These are phyloP conservation scores for Amphimallon solstitiale DNA, from an alignment of 2,888 invertebrate species.

Conservation along the genomic window DNA sequence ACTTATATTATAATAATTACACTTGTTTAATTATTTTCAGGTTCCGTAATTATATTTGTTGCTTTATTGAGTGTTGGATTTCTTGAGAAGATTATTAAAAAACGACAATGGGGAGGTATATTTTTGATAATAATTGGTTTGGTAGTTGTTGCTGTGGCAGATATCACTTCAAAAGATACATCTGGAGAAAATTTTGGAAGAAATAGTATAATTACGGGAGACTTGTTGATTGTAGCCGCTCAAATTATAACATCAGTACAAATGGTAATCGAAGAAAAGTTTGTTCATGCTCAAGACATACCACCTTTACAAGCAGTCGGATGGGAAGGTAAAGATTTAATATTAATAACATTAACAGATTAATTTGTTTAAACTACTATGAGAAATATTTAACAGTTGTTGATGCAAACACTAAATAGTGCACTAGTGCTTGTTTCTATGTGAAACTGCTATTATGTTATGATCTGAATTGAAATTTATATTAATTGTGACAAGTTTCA, in stretches of 20 bases:
- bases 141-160: slow-evolving; percentile 77
- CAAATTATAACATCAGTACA: slow-evolving; percentile 88
- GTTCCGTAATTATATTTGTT: slow-evolving; percentile 89
- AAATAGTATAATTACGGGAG: slow-evolving; percentile 85
- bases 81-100: slow-evolving; percentile 72
- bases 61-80: slow-evolving; percentile 87
- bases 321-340: slow-evolving; percentile 77
- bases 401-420: too few relatives aligned
- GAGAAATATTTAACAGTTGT: too few relatives aligned
- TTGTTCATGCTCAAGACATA: slow-evolving; percentile 83
- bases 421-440: too few relatives aligned
- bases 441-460: too few relatives aligned
- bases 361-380: too few relatives aligned
- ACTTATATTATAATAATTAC: neutral
- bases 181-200: slow-evolving; percentile 63
- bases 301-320: slow-evolving; percentile 92
- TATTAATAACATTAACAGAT: neutral
- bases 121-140: slow-evolving; percentile 76
- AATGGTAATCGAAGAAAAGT: slow-evolving; percentile 96
- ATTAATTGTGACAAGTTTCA: too few relatives aligned
- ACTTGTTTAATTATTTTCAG: slow-evolving; percentile 58
- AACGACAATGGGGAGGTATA: slow-evolving; percentile 82
- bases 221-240: slow-evolving; percentile 77
- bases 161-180: slow-evolving; percentile 67
- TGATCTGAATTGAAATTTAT: too few relatives aligned